Evolutionary conservation across 2,888 invertebrate species (phyloP).

Genomic region (Phasia obesa): DNA sequence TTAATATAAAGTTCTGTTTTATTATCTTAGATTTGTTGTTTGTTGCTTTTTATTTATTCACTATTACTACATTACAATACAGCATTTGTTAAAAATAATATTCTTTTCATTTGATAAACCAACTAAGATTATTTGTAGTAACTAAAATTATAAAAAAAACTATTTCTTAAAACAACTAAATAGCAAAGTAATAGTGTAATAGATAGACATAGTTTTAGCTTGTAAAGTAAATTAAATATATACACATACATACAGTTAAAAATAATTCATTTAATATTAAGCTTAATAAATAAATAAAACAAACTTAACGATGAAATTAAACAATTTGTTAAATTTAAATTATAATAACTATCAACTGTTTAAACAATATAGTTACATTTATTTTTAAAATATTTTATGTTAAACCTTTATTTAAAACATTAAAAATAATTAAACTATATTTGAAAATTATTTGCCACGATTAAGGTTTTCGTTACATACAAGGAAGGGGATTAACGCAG

Average conservation of each 20-base stretch:
- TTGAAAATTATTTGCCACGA: slow-evolving; percentile 25
- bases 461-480: slow-evolving; percentile 26
- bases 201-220: slow-evolving; percentile 5
- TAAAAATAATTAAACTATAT: slow-evolving; percentile 13
- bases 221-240: neutral
- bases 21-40: slow-evolving; percentile 30
- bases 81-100: slow-evolving; percentile 44
- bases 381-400: neutral
- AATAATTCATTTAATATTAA: slow-evolving; percentile 24
- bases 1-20: slow-evolving; percentile 66
- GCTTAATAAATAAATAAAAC: slow-evolving; percentile 27
- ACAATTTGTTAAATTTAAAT: slow-evolving; percentile 26
- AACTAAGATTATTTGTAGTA: slow-evolving; percentile 46
- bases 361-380: neutral
- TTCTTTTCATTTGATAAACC: slow-evolving; percentile 56
- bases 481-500: slow-evolving; percentile 40
- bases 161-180: slow-evolving; percentile 22
- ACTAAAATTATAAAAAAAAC: slow-evolving; percentile 2
- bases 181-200: neutral
- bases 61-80: slow-evolving; percentile 59
- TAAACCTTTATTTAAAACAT: slow-evolving; percentile 35
- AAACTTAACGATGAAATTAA: slow-evolving; percentile 47
- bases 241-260: neutral
- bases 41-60: slow-evolving; percentile 36
- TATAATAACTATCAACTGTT: slow-evolving; percentile 28